A percentile compares a stretch with the other conserved stretches of the same genome.
phyloP scores from a whole-genome alignment of 2,113 vertebrate genomes.

The Apus apus region DNA sequence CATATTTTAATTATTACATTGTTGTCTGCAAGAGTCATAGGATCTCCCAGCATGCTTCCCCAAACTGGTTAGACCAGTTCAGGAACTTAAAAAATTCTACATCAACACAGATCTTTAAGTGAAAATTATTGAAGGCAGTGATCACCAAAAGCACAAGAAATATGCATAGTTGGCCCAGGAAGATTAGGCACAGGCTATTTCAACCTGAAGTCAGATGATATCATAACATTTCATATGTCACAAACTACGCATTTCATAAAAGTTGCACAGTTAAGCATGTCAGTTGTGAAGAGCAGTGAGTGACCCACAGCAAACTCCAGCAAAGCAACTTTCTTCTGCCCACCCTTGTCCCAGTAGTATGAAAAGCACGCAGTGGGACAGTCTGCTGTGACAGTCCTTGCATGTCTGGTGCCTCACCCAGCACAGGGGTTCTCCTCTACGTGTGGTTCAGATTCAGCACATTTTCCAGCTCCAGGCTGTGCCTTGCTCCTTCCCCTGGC shows the following conservation, averaged over 20 bases:
- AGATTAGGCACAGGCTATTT: neutral
- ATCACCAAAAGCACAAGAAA: neutral
- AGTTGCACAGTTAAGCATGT: neutral
- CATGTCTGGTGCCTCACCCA: neutral
- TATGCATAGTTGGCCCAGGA: neutral
- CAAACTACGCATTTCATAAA: fast-evolving
- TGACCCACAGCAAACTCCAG: neutral
- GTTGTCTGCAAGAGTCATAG: neutral
- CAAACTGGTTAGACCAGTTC: neutral
- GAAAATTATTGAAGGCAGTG: neutral
- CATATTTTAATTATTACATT: neutral
- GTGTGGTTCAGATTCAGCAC: neutral
- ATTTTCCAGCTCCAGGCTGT: neutral
- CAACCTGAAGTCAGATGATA: neutral
- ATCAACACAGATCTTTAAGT: neutral
- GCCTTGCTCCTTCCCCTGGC: neutral
- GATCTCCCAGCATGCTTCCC: neutral
- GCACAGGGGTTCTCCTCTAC: neutral
- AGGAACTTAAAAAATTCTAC: neutral
- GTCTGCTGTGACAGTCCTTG: neutral
- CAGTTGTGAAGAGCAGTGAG: too few species aligned
- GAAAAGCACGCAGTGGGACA: neutral
- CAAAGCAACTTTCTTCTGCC: neutral
- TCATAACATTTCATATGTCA: fast-evolving
- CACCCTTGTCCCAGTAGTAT: neutral